Evolutionary conservation across 2,888 invertebrate genomes (phyloP), one percentile per base, ranked within the genome.

Genomic region (Lapara coniferarum): DNA sequence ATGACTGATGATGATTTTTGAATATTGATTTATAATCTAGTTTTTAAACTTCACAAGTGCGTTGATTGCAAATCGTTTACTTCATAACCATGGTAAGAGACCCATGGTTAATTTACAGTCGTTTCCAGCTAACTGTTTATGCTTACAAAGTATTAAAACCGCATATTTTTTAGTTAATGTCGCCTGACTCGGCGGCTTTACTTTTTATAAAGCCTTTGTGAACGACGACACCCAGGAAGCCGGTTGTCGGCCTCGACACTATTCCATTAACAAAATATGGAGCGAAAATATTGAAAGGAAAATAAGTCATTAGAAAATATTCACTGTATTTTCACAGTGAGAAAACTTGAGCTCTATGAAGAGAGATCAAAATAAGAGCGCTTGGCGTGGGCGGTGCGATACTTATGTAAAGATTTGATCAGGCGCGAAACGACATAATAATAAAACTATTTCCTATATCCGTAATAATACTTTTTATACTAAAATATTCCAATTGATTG

Each of bases 121-220:
- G 16, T 10, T n/a, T 19, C 12, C 19, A 19, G 16, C 6, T 13
- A 12, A 49, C 49, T 46, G 46, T 63, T 49, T 63, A 7, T 12
- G 12, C 13, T 49, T 6, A 49, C 49, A 63, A 63, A 63, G 63
- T 49, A 12, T 63, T 19, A 63, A 63, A 19, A 63, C 63, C 63
- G 7, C 63, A 49, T 63, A 63, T 63, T 63, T 63, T 57, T 63
- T 63, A 63, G 63, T 49, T 25, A 13, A 10, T 13, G 19, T 49
- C 19, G 63, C 19, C 13, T 7, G 57, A 13, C 63, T 46, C 8
- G 6, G 13, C 63, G n/a, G 49, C 16, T 46, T 63, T 63, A 63
- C 46, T 63, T 63, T 63, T 63, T 63, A 49, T 63, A 63, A 49
- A 63, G 63, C 63, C 49, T 63, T 63, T 49, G 63, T 63, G 16